Percentiles rank a stretch among this genome's conserved stretches.
Conservation (phyloP, 2,113 vertebrate species). For the Ibidorhyncha struthersii region DNA sequence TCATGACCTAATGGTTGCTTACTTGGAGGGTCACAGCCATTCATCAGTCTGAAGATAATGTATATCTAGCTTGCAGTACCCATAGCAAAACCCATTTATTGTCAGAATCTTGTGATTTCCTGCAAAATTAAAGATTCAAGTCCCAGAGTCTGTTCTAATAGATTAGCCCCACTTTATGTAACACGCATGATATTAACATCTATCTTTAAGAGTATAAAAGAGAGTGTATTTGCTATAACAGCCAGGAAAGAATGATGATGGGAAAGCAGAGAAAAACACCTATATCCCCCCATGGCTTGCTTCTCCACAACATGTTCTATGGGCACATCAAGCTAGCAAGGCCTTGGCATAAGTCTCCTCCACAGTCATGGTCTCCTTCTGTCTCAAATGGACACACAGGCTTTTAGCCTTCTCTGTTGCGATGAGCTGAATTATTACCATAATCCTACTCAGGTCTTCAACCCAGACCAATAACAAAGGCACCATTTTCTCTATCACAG, state of each 20-base stretch:
- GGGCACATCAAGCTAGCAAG: background rate
- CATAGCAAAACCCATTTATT: background rate
- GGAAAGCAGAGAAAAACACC: background rate
- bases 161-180: background rate
- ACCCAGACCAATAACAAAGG: background rate
- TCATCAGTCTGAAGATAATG: background rate
- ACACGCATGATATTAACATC: background rate
- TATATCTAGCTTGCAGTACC: background rate
- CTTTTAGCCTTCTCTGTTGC: background rate
- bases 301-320: background rate
- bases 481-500: background rate
- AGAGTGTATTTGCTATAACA: background rate
- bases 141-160: background rate
- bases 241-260: background rate
- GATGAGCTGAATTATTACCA: background rate
- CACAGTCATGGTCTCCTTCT: background rate
- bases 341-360: background rate
- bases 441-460: background rate
- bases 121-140: background rate
- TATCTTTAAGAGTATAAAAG: background rate
- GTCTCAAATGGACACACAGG: background rate
- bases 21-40: background rate
- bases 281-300: background rate
- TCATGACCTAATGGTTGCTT: background rate
- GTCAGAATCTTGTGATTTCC: background rate